phyloP scores from a whole-genome alignment of 2,888 invertebrate species.

The Stramonita haemastoma region DNA sequence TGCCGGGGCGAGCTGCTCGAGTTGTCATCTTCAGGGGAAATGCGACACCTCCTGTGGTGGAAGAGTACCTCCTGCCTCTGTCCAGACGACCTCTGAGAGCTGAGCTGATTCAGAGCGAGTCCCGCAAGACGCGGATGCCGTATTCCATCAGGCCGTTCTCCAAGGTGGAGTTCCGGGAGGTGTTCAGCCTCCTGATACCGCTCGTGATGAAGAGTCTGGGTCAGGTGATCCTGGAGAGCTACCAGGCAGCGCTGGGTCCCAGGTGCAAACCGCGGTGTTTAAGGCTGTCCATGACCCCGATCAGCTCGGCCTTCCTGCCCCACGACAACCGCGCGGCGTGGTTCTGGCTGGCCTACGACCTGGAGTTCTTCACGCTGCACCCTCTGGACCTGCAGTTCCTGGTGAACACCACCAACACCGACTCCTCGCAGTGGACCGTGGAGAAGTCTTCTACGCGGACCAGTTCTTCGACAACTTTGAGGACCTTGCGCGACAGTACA shows the following conservation, averaged over 20 bases:
- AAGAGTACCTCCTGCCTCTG: conserved; percentile 69
- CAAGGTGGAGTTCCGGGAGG: conserved; percentile 62
- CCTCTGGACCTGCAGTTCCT: conserved; percentile 71
- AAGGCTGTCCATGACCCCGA: conserved; percentile 66
- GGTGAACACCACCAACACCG: conserved; percentile 62
- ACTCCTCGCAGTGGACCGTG: conserved; percentile 63
- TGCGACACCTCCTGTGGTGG: conserved; percentile 59
- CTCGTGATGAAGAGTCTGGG: conserved; percentile 55
- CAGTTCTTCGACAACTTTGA: conserved; percentile 60
- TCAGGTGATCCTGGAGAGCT: conserved; percentile 63
- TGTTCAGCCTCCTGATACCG: conserved; percentile 58
- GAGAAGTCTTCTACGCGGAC: conserved; percentile 68
- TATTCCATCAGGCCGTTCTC: conserved; percentile 68
- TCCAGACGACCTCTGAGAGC: conserved; percentile 59
- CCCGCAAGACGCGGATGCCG: conserved; percentile 62
- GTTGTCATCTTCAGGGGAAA: conserved; percentile 67
- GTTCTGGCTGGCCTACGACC: conserved; percentile 69
- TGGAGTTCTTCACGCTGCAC: conserved; percentile 67
- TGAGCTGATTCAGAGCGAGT: conserved; percentile 51
- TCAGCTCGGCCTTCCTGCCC: conserved; percentile 64
- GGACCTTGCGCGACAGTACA: conserved; percentile 59
- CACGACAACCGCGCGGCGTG: conserved; percentile 65
- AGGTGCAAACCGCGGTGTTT: conserved; percentile 63
- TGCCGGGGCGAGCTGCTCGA: conserved; percentile 62
- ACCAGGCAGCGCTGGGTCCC: conserved; percentile 59